These are phyloP conservation scores for Drymonia ruficornis DNA, from an alignment of 2,888 invertebrate genomes.

Conservation along the genomic window DNA sequence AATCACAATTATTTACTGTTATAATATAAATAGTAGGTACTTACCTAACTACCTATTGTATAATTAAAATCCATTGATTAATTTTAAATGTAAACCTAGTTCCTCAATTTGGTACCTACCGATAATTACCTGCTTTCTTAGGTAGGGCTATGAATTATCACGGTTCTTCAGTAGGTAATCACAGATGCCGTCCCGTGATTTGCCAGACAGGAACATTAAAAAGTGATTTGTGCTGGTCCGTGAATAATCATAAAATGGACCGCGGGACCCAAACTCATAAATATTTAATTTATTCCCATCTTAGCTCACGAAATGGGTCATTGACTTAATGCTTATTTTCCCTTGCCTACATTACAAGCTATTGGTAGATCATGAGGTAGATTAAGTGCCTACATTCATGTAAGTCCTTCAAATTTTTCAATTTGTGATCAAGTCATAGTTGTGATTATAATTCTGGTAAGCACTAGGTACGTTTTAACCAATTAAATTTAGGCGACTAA, in stretches of 20 bases:
- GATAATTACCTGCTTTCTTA: too few relatives aligned
- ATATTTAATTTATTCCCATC: conserved; percentile 49
- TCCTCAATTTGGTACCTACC: neutral
- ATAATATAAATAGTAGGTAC: conserved; percentile 21
- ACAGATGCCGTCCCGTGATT: conserved; percentile 32
- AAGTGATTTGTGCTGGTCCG: conserved; percentile 60
- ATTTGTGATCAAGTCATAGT: too few relatives aligned
- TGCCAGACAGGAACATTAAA: conserved; percentile 58
- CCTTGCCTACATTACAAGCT: neutral
- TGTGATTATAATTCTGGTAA: too few relatives aligned
- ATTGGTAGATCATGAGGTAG: too few relatives aligned
- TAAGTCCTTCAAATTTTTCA: too few relatives aligned
- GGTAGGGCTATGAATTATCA: neutral
- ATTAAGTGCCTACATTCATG: conserved; percentile 1
- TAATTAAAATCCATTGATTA: neutral
- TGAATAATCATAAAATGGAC: conserved; percentile 61
- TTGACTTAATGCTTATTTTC: conserved; percentile 26
- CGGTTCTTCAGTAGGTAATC: neutral
- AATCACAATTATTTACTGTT: conserved; percentile 30
- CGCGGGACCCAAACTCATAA: conserved; percentile 49
- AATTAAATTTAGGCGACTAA: too few relatives aligned
- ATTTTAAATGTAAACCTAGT: neutral
- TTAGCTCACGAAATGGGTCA: conserved; percentile 21
- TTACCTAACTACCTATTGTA: conserved; percentile 13
- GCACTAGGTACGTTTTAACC: too few relatives aligned